phyloP scores from a whole-genome alignment of 2,797 vertebrate species.

The Xerus rutilus region DNA sequence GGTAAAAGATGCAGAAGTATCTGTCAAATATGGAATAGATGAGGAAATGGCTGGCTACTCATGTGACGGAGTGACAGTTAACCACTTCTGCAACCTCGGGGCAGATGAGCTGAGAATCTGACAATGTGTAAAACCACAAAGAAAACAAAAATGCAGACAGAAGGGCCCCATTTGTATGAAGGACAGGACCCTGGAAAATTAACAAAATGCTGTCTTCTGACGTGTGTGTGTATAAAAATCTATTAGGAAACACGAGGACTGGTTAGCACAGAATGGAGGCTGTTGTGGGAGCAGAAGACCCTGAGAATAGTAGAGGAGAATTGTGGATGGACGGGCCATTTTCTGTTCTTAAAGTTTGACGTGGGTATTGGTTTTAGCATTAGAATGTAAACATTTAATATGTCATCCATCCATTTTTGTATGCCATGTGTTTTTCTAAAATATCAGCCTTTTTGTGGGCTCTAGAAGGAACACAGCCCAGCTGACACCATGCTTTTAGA shows the following conservation, averaged over 20 bases:
- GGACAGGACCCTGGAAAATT: background rate
- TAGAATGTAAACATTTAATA: background rate
- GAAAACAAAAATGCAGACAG: background rate
- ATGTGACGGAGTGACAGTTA: too few species aligned
- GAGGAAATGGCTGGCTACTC: too few species aligned
- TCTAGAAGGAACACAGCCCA: background rate
- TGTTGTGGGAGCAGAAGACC: accelerated
- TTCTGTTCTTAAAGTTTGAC: background rate
- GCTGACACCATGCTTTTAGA: background rate
- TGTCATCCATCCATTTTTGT: too few species aligned
- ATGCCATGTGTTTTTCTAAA: background rate
- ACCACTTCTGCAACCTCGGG: accelerated
- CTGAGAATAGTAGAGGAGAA: accelerated
- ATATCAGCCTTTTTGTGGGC: background rate
- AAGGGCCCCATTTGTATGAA: background rate
- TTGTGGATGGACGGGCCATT: accelerated
- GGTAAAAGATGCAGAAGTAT: background rate
- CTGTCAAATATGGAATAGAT: background rate
- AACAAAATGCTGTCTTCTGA: too few species aligned
- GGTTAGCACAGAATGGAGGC: background rate
- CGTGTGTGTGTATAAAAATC: background rate
- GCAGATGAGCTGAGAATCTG: accelerated
- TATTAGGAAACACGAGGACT: background rate
- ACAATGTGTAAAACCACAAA: background rate
- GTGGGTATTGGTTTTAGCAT: background rate